Evolutionary conservation across 2,888 invertebrate genomes (phyloP), one percentile per base, ranked within the genome.

Genomic region (Zootermopsis nevadensis): DNA sequence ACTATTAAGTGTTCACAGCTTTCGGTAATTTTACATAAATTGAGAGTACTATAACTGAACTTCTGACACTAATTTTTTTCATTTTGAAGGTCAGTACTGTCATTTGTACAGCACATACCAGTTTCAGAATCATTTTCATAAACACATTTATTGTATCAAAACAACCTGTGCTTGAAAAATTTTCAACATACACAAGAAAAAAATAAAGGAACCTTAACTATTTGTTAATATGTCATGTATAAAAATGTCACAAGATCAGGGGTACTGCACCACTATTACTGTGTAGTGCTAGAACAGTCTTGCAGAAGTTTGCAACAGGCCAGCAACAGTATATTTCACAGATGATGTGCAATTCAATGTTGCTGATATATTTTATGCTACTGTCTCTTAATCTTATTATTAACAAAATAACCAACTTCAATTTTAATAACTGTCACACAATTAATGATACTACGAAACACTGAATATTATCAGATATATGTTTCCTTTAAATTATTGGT

Each of bases 241-340:
- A 69, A 69, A 74, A 74, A 74, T 38, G 74, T 74, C 33, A 38
- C 27, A 74, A 74, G 38, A 38, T 38, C 38, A 69, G 74, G 38
- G 42, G 4, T 42, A 24, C 35, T 38, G 24, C n/a, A 38, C 33
- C 74, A 38, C 42, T 74, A n/a, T 38, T 38, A 38, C 31, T 38
- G 27, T 30, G 15, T 74, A 42, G 15, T n/a, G 27, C n/a, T 74
- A n/a, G 38, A 74, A 74, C 35, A 72, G 74, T 42, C 74, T 74
- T 74, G 74, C 74, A 74, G 74, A 74, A 74, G 74, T n/a, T 38
- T 4, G 60, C 60, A 60, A 3, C 27, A 60, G 6, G n/a, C 6
- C 48, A 48, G 48, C 15, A n/a, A n/a, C 19, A 15, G 19, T 48
- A 48, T 19, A 19, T 48, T 48, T 48, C 48, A 12, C 19, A 22